These are phyloP conservation scores for Acanthaster planci DNA, from an alignment of 35 echinoderm and acorn worm genomes.

Conservation along the genomic window DNA sequence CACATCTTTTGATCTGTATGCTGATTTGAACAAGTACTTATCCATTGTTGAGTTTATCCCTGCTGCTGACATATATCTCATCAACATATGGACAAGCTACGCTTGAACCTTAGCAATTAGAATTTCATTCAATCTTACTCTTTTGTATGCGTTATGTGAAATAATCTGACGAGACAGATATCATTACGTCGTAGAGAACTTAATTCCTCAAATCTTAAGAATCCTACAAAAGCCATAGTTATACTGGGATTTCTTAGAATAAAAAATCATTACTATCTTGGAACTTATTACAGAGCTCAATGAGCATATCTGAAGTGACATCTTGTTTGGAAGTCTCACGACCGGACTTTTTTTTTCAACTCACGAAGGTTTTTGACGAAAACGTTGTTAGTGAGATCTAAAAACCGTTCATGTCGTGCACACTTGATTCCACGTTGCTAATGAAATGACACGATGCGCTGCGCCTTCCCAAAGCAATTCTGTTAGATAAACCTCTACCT, in stretches of 20 bases:
- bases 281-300: background rate
- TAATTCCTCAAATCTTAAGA: constrained; percentile 20
- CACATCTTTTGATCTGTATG: background rate
- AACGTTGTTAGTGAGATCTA: background rate
- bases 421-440: background rate
- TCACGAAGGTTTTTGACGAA: background rate
- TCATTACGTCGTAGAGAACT: background rate
- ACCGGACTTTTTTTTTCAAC: background rate
- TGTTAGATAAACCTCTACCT: background rate
- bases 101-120: background rate
- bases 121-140: constrained; percentile 29
- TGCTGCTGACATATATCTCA: background rate
- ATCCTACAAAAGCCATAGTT: background rate
- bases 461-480: background rate
- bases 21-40: constrained; percentile 15
- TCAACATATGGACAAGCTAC: background rate
- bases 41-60: background rate
- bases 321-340: background rate
- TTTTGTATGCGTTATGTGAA: background rate
- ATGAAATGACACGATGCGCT: background rate
- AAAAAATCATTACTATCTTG: background rate
- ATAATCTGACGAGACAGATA: background rate
- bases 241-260: background rate
- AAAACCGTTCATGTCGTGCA: background rate
- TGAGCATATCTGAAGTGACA: background rate